A percentile compares a stretch with the other conserved stretches of the same genome.
Evolutionary conservation across 2,888 invertebrate genomes (phyloP).

Genomic region (Stratiomys singularior): DNA sequence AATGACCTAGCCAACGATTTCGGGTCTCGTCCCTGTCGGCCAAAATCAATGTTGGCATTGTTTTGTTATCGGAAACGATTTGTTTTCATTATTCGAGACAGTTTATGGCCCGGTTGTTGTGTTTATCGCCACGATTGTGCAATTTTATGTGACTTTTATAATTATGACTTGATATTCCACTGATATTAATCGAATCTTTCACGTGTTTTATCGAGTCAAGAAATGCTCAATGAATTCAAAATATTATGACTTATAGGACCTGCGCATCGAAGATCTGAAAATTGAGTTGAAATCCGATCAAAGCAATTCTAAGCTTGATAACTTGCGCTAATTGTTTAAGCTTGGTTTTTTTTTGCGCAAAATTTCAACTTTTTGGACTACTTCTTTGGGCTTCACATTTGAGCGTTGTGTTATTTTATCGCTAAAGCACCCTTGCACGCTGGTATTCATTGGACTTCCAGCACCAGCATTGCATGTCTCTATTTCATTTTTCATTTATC

Average conservation of each 20-base stretch:
- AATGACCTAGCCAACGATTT: constrained; percentile 10
- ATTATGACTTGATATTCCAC: neutral
- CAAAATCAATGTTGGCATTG: neutral
- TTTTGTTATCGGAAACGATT: constrained; percentile 22
- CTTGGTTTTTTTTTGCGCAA: no score
- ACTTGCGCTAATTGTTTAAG: no score
- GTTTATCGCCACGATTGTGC: neutral
- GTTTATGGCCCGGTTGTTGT: constrained; percentile 19
- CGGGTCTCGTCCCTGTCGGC: neutral
- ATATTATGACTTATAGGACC: neutral
- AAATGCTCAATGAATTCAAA: neutral
- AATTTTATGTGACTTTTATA: constrained; percentile 37
- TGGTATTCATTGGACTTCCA: no score
- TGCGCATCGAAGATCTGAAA: no score
- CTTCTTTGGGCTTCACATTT: no score
- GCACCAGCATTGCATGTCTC: constrained; percentile 7
- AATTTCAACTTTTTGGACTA: no score
- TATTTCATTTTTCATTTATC: constrained; percentile 16
- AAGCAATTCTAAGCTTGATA: no score
- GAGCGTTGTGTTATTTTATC: no score
- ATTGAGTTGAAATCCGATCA: no score
- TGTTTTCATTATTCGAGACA: constrained; percentile 8
- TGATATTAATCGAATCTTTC: neutral
- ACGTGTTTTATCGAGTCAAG: neutral
- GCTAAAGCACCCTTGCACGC: no score